Percentiles rank a stretch among this genome's conserved stretches.
Conservation (phyloP, 2,797 vertebrate species). For the Florisuga fusca region DNA sequence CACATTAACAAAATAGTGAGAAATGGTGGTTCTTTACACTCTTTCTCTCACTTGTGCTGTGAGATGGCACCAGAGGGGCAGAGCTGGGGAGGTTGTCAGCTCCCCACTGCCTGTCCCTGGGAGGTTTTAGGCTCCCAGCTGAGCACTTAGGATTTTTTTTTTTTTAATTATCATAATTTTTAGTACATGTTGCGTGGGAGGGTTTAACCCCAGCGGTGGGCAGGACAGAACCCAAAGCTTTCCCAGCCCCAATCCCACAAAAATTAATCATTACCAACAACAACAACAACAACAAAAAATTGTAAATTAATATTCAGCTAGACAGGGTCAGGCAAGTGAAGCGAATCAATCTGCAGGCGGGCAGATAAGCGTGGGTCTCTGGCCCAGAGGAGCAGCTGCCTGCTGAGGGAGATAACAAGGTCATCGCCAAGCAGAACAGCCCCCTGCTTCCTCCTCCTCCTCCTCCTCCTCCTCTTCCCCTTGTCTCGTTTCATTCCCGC, state of each 20-base stretch:
- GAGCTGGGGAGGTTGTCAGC: not conserved
- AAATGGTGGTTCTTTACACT: not conserved
- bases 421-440: not conserved
- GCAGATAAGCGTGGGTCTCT: constrained; percentile 65
- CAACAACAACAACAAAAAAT: not conserved
- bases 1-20: not conserved
- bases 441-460: not conserved
- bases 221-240: not conserved
- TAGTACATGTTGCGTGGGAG: not conserved
- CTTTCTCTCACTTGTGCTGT: not conserved
- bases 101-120: accelerated
- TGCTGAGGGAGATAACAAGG: constrained; percentile 69
- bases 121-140: not conserved
- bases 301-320: constrained; percentile 70
- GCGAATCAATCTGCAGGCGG: constrained; percentile 60
- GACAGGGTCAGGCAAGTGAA: not conserved
- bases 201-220: not conserved
- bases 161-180: not conserved
- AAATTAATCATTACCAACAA: not conserved
- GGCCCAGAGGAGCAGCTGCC: constrained; percentile 59
- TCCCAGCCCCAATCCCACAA: not conserved
- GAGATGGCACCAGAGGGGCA: not conserved
- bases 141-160: not conserved
- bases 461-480: not conserved
- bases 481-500: not conserved